Percentiles rank a stretch among this genome's conserved stretches.
phyloP scores from a whole-genome alignment of 2,113 vertebrate genomes.

The Solea senegalensis region DNA sequence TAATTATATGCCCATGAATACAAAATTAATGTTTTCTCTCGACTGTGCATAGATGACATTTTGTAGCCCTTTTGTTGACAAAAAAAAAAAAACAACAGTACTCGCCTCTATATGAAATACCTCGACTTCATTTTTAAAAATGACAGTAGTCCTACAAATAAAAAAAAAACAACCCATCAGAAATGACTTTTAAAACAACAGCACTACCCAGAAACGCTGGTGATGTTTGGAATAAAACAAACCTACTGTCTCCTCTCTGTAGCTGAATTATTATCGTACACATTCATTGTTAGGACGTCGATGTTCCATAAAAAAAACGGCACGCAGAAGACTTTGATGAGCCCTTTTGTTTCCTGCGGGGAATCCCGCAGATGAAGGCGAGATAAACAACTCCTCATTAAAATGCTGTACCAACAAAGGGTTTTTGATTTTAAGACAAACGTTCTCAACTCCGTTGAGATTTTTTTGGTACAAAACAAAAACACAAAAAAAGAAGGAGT shows the following conservation, averaged over 20 bases:
- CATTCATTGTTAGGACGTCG: constrained; percentile 10
- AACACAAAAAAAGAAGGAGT: constrained; percentile 1
- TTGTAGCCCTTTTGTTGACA: constrained; percentile 39
- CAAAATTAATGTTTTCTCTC: constrained; percentile 3
- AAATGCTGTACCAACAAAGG: constrained; percentile 42
- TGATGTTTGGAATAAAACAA: constrained; percentile 3
- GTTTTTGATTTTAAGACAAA: constrained; percentile 31
- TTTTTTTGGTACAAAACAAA: constrained; percentile 31
- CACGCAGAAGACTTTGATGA: constrained; percentile 3
- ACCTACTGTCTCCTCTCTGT: constrained; percentile 1
- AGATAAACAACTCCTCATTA: neutral
- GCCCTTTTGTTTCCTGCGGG: constrained; percentile 30
- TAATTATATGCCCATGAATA: constrained; percentile 32
- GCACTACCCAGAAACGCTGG: constrained; percentile 8
- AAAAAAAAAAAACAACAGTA: neutral
- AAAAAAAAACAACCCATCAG: neutral
- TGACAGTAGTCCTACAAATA: constrained; percentile 13
- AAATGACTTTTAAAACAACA: constrained; percentile 10
- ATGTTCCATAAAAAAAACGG: constrained; percentile 25
- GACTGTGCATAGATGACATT: constrained; percentile 5
- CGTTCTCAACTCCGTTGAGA: constrained; percentile 10
- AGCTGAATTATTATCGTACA: constrained; percentile 5
- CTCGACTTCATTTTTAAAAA: constrained; percentile 3
- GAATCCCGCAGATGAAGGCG: neutral
- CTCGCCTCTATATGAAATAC: constrained; percentile 3